Conservation (phyloP, 2,888 invertebrate species). For the Eledona agricola region DNA sequence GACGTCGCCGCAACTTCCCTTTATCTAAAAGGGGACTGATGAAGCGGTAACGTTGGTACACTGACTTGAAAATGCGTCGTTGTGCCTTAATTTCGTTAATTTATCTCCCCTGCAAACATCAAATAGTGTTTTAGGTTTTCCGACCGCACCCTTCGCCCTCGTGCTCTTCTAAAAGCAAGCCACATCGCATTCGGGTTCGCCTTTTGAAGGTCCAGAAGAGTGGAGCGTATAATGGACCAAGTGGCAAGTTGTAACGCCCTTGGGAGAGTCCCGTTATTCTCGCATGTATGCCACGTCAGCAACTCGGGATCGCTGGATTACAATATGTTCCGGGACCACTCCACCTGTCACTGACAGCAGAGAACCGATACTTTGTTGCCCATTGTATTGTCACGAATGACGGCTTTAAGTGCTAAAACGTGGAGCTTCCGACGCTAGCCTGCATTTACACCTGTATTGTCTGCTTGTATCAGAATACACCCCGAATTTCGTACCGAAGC, state of each 20-base stretch:
- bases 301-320: conserved; percentile 46
- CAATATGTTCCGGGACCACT: conserved; percentile 47
- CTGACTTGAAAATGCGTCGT: conserved; percentile 12
- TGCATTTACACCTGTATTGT: conserved; percentile 36
- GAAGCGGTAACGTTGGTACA: conserved; percentile 23
- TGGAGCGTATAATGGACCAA: conserved; percentile 36
- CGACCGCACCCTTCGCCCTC: conserved; percentile 8
- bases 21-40: conserved; percentile 22
- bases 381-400: conserved; percentile 46
- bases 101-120: conserved; percentile 13
- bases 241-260: conserved; percentile 43
- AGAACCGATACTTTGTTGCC: conserved; percentile 47
- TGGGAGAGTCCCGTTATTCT: conserved; percentile 41
- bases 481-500: conserved; percentile 21
- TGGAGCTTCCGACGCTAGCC: conserved; percentile 10
- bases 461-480: conserved; percentile 14
- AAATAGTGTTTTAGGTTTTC: conserved; percentile 13
- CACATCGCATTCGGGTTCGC: conserved; percentile 29
- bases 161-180: conserved; percentile 25
- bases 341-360: conserved; percentile 46
- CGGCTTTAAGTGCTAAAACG: conserved; percentile 36
- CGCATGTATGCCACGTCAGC: conserved; percentile 48
- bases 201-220: conserved; percentile 31
- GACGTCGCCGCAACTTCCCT: conserved; percentile 14
- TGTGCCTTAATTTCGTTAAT: conserved; percentile 15